These are phyloP conservation scores for Eumerus sabulonum DNA, from an alignment of 2,888 invertebrate genomes.

Conservation along the genomic window DNA sequence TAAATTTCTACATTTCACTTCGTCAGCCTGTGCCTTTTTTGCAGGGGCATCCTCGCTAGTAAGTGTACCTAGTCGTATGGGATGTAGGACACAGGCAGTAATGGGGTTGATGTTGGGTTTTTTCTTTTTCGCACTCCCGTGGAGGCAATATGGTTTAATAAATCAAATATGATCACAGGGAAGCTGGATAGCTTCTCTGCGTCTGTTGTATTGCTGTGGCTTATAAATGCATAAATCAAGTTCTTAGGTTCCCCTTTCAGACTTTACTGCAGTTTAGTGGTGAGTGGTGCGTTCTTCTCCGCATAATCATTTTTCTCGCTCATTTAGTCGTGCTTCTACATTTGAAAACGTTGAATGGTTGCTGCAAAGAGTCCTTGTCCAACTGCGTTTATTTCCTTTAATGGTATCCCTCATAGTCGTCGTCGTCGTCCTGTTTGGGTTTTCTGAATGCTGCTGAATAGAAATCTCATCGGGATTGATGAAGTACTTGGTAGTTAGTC, in stretches of 20 bases:
- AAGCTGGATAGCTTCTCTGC: too few species aligned
- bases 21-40: constrained; percentile 12
- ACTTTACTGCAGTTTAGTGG: too few species aligned
- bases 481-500: too few species aligned
- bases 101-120: too few species aligned
- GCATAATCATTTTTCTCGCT: background rate
- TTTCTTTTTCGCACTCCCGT: constrained; percentile 1
- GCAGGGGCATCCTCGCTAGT: constrained; percentile 16
- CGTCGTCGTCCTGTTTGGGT: too few species aligned
- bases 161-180: constrained; percentile 18
- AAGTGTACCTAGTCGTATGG: background rate
- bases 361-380: too few species aligned
- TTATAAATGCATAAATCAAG: constrained; percentile 24
- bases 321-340: too few species aligned
- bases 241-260: background rate
- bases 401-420: too few species aligned
- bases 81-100: background rate
- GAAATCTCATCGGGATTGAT: too few species aligned
- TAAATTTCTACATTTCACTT: constrained; percentile 31
- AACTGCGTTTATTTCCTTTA: too few species aligned
- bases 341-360: too few species aligned
- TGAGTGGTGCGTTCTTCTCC: background rate
- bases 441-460: too few species aligned
- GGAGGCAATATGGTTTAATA: constrained; percentile 13
- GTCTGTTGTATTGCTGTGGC: constrained; percentile 15